A percentile compares a stretch with the other conserved stretches of the same genome.
Evolutionary conservation across 2,113 vertebrate genomes (phyloP).

Genomic region (Acinonyx jubatus): DNA sequence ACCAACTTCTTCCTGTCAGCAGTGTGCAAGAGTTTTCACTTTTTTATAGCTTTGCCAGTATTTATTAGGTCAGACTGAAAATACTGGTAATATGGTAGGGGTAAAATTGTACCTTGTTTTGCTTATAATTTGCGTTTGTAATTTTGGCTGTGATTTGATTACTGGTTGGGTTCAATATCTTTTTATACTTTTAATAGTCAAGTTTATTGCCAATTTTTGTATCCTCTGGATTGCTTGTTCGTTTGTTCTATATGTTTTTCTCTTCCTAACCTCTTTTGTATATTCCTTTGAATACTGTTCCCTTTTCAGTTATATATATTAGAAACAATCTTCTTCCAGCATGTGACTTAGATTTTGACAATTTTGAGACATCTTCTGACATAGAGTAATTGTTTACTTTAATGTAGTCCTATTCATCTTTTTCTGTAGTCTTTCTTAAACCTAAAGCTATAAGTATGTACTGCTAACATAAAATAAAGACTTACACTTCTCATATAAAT

Average conservation of each 20-base stretch:
- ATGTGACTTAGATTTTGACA: not conserved
- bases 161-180: not conserved
- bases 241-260: not conserved
- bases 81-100: not conserved
- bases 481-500: not conserved
- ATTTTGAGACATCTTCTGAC: not conserved
- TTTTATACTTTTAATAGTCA: not conserved
- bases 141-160: not conserved
- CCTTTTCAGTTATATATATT: not conserved
- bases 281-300: not conserved
- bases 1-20: not conserved
- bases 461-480: not conserved
- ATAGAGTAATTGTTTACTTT: not conserved
- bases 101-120: not conserved
- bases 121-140: not conserved
- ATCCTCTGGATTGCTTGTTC: not conserved
- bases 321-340: not conserved
- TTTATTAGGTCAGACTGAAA: not conserved
- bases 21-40: not conserved
- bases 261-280: not conserved
- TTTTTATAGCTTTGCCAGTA: not conserved
- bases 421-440: not conserved
- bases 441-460: not conserved
- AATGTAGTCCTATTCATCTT: not conserved
- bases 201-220: not conserved